A percentile compares a stretch with the other conserved stretches of the same genome.
These are phyloP conservation scores for Antheraea mylitta DNA, from an alignment of 1,140 invertebrate genomes.

Conservation along the genomic window DNA sequence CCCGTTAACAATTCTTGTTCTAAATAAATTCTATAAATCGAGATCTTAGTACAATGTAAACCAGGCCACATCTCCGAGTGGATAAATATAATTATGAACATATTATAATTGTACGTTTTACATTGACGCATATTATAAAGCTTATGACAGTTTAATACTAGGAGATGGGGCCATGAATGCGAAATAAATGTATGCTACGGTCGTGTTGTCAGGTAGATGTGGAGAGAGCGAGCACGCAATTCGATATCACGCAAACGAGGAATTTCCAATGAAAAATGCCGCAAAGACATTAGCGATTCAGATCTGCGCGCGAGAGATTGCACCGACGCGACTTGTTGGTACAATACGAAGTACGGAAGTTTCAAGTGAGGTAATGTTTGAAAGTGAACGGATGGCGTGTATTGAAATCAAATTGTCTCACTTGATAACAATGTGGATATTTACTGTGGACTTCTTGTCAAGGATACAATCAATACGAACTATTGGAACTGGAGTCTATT, in stretches of 20 bases:
- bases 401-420: slow-evolving; percentile 24
- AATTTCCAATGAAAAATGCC: slow-evolving; percentile 61
- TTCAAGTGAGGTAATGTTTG: slow-evolving; percentile 31
- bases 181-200: neutral
- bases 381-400: slow-evolving; percentile 41
- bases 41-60: slow-evolving; percentile 27
- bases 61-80: slow-evolving; percentile 41
- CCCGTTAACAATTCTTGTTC: neutral
- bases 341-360: slow-evolving; percentile 36
- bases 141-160: slow-evolving; percentile 10
- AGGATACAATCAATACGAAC: neutral
- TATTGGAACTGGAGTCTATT: neutral
- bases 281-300: slow-evolving; percentile 31
- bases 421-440: slow-evolving; percentile 11
- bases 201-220: neutral
- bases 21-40: neutral
- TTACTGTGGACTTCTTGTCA: neutral
- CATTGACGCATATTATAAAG: slow-evolving; percentile 20
- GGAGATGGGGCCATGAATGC: slow-evolving; percentile 26
- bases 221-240: slow-evolving; percentile 31
- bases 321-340: slow-evolving; percentile 25
- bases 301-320: slow-evolving; percentile 29
- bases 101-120: slow-evolving; percentile 10
- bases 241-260: slow-evolving; percentile 43
- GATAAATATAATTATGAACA: slow-evolving; percentile 30